These are phyloP conservation scores for Disparrhopalites patrizii DNA, from an alignment of 2,888 invertebrate species.

Conservation along the genomic window DNA sequence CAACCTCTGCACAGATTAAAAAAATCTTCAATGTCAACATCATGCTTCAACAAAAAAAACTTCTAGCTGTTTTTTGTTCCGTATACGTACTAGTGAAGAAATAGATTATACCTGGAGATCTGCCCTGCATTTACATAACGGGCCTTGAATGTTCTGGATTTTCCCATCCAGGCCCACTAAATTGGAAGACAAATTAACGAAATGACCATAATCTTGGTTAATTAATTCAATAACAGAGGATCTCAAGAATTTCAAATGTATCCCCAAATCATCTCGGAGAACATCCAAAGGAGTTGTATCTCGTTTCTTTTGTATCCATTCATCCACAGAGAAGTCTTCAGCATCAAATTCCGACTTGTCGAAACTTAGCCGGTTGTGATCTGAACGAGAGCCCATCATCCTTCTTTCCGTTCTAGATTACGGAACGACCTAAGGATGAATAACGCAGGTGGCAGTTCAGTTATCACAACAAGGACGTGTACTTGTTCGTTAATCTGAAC, in stretches of 20 bases:
- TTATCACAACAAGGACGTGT: too few species aligned
- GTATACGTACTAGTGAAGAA: too few species aligned
- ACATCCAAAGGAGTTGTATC: slow-evolving; percentile 74
- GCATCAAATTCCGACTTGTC: slow-evolving; percentile 44
- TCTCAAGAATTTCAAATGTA: slow-evolving; percentile 84
- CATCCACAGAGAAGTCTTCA: slow-evolving; percentile 88
- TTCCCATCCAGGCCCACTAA: slow-evolving; percentile 86
- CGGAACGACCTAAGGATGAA: too few species aligned
- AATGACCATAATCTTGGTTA: slow-evolving; percentile 96
- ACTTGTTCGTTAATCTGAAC: too few species aligned
- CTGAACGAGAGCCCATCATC: slow-evolving; percentile 16
- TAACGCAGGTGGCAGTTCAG: too few species aligned
- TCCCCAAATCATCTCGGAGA: slow-evolving; percentile 75
- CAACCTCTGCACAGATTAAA: slow-evolving; percentile 28
- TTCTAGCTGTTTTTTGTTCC: slow-evolving; percentile 11
- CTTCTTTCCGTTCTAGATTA: too few species aligned
- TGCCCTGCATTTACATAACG: slow-evolving; percentile 73
- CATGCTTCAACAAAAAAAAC: neutral
- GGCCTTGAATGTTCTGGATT: slow-evolving; percentile 73
- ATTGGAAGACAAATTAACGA: slow-evolving; percentile 93
- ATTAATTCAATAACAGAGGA: slow-evolving; percentile 95
- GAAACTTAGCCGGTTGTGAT: slow-evolving; percentile 36
- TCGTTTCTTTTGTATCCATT: slow-evolving; percentile 69
- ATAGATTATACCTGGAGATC: slow-evolving; percentile 83
- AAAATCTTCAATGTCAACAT: neutral